Base-by-base conservation (phyloP, 2,888 invertebrate species). In the Hydropsyche betteni region DNA sequence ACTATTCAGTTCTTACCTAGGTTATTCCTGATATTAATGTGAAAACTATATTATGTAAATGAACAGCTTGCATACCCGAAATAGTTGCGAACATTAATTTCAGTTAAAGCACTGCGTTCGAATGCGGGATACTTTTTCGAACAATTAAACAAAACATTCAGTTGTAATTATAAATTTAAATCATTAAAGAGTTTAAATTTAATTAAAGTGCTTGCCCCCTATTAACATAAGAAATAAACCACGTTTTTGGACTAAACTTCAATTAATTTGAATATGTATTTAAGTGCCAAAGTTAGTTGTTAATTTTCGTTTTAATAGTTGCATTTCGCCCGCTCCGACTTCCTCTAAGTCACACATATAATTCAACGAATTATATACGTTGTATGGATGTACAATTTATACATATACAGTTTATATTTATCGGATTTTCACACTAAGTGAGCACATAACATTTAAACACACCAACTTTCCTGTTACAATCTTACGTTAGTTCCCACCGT, bases 341-440 rank as follows among this genome's bases (percentile, higher is more conserved):
- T 16, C n/a, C 55, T 14, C 5, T 14, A n/a, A 55, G 14, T 14
- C 55, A 12, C 55, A 55, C 12, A 55, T 55, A 55, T 51, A 51
- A 12, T 12, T 55, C n/a, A 12, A 64, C 34, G 36, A 64, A 36
- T 64, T 34, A 34, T 36, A 64, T 2, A 24, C 24, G 2, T 24
- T 5, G 36, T 36, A 34, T 64, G 36, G 5, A 33, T 61, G 24
- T 36, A 64, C 2, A 44, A 44, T 44, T 2, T 36, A n/a, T 55
- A 55, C 16, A 55, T 12, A 55, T 55, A 55, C 12, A 55, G 6
- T 8, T 33, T 53, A 75, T 73, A 75, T 70, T 77, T 77, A 77
- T 77, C 77, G 77, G 75, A 75, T 77, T 44, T 77, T 75, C 75
- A 77, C 75, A 77, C 77, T 71, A 74, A 50, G 77, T 75, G 58